Evolutionary conservation across 1,140 invertebrate genomes (phyloP).

Genomic region (Apis laboriosa): DNA sequence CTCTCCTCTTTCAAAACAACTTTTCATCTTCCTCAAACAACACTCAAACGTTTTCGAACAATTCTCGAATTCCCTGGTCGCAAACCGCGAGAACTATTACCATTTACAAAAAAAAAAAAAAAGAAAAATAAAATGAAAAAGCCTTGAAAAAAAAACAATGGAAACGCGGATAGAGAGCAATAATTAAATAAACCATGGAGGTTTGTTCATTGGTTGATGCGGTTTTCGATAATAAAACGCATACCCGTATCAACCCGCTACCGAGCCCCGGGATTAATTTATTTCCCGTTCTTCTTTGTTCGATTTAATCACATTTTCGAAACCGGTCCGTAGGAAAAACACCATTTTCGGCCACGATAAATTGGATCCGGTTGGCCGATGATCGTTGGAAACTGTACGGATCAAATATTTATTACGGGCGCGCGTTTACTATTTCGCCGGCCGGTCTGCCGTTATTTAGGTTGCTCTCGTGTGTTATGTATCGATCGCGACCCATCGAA

Average conservation of each 20-base stretch:
- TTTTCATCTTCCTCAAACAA: no score
- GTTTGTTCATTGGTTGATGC: slow-evolving; percentile 13
- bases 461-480: background rate
- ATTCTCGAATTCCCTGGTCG: no score
- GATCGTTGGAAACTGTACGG: slow-evolving; percentile 8
- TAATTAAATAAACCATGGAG: slow-evolving; percentile 38
- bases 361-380: slow-evolving; percentile 27
- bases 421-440: slow-evolving; percentile 28
- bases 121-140: background rate
- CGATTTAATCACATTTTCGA: slow-evolving; percentile 31
- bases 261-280: slow-evolving; percentile 20
- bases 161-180: no score
- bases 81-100: no score
- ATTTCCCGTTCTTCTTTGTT: slow-evolving; percentile 27
- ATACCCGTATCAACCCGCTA: no score
- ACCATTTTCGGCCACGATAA: slow-evolving; percentile 26
- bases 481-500: slow-evolving; percentile 12
- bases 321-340: slow-evolving; percentile 10
- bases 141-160: background rate
- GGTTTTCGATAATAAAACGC: slow-evolving; percentile 26
- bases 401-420: slow-evolving; percentile 42
- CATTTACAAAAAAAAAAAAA: background rate
- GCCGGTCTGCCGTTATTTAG: slow-evolving; percentile 1
- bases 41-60: no score
- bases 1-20: no score